phyloP scores from a whole-genome alignment of 1,140 invertebrate species.

The Chironomus tepperi region DNA sequence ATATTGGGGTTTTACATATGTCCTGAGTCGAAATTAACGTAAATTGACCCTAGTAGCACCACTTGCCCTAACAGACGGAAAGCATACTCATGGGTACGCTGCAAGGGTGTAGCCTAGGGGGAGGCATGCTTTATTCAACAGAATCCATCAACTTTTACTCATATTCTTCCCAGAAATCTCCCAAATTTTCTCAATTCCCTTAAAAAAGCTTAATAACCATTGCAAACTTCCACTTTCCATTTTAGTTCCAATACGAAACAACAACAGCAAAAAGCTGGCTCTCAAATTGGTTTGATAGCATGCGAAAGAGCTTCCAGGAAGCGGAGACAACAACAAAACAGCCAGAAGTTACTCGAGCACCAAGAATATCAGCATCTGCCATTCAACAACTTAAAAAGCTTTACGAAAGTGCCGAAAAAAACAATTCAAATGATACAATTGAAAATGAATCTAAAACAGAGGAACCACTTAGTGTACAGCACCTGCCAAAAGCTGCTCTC shows the following conservation, averaged over 20 bases:
- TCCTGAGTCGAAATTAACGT: no score
- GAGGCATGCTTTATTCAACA: no score
- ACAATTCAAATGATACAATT: neutral
- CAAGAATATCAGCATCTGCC: constrained; percentile 28
- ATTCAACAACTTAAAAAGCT: constrained; percentile 36
- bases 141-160: no score
- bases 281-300: constrained; percentile 35
- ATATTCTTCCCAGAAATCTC: no score
- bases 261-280: constrained; percentile 33
- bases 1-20: no score
- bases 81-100: no score
- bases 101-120: no score
- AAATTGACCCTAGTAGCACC: no score
- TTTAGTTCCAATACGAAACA: neutral
- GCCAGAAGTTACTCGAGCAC: constrained; percentile 15
- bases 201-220: no score
- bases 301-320: constrained; percentile 31
- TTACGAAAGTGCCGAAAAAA: constrained; percentile 29
- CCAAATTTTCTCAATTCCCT: no score
- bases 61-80: no score
- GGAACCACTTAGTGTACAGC: neutral
- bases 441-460: constrained; percentile 24
- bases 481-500: neutral
- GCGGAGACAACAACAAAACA: constrained; percentile 6
- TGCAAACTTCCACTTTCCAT: no score